Conservation (phyloP, 2,888 invertebrate genomes). For the Gymnocheta viridis region DNA sequence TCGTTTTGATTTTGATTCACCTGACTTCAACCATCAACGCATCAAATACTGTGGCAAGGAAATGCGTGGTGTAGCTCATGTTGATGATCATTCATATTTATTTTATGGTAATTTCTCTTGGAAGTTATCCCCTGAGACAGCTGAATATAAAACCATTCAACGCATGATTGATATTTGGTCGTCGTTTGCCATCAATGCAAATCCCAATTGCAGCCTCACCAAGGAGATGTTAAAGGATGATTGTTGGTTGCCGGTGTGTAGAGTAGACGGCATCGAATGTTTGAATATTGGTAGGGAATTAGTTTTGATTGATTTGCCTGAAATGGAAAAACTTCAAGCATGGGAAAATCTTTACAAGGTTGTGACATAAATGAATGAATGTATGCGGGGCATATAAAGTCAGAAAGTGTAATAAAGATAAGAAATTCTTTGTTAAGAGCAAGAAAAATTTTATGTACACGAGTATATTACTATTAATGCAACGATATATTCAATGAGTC, state of each 20-base stretch:
- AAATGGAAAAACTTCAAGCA: constrained; percentile 74
- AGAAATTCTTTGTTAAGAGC: background rate
- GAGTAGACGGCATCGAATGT: constrained; percentile 46
- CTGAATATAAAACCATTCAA: constrained; percentile 79
- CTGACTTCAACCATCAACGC: constrained; percentile 79
- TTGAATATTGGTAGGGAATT: constrained; percentile 70
- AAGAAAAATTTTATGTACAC: constrained; percentile 74
- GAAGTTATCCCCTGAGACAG: constrained; percentile 74
- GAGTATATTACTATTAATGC: constrained; percentile 76
- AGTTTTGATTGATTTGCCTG: constrained; percentile 77
- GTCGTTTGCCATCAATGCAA: constrained; percentile 76
- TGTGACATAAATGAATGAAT: background rate
- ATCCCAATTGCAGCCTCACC: constrained; percentile 77
- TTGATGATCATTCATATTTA: constrained; percentile 80
- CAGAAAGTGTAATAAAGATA: background rate
- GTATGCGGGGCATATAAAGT: background rate
- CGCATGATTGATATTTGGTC: constrained; percentile 79
- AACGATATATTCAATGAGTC: too few species aligned
- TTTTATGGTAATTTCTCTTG: constrained; percentile 78
- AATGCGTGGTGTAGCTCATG: constrained; percentile 78
- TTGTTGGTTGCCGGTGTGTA: constrained; percentile 55
- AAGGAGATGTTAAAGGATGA: constrained; percentile 35
- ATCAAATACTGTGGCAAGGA: constrained; percentile 77
- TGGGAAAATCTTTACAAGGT: constrained; percentile 78
- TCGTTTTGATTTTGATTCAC: constrained; percentile 81